Percentiles rank a stretch among this genome's conserved stretches.
Evolutionary conservation across 2,888 invertebrate genomes (phyloP).

Genomic region (Monopis laevigella): DNA sequence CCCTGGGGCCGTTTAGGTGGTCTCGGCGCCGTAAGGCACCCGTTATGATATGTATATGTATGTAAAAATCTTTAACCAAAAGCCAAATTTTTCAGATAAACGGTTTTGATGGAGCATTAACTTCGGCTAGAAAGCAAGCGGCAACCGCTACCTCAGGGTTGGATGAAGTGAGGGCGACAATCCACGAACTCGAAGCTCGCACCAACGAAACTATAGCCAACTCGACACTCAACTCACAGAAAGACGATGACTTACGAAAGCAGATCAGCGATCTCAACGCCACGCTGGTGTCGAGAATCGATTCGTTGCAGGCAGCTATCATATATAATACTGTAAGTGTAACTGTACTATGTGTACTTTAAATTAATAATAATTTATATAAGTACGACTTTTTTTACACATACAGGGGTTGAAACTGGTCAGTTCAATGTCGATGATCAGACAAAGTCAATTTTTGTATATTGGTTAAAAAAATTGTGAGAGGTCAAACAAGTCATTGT

Average conservation of each 20-base stretch:
- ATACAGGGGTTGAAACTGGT: too few species aligned
- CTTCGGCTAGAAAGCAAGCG: conserved; percentile 48
- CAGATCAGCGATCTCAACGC: conserved; percentile 35
- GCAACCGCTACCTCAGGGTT: conserved; percentile 44
- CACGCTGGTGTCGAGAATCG: conserved; percentile 38
- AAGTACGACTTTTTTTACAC: too few species aligned
- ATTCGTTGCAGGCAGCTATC: conserved; percentile 39
- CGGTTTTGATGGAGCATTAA: conserved; percentile 49
- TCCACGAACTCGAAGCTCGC: conserved; percentile 40
- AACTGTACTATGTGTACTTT: too few species aligned
- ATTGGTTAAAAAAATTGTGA: too few species aligned
- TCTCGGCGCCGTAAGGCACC: too few species aligned
- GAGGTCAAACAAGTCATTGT: too few species aligned
- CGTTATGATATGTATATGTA: too few species aligned
- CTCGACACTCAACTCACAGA: conserved; percentile 32
- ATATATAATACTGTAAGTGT: conserved; percentile 42
- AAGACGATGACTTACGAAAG: conserved; percentile 34
- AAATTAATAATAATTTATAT: too few species aligned
- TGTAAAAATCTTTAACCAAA: too few species aligned
- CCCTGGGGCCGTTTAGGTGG: too few species aligned
- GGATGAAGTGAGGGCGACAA: conserved; percentile 40
- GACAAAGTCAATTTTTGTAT: too few species aligned
- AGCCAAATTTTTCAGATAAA: conserved; percentile 68
- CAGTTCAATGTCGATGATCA: too few species aligned
- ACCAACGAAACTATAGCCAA: conserved; percentile 51